Base-by-base conservation (phyloP, 2,797 vertebrate genomes). In the Catharus ustulatus region DNA sequence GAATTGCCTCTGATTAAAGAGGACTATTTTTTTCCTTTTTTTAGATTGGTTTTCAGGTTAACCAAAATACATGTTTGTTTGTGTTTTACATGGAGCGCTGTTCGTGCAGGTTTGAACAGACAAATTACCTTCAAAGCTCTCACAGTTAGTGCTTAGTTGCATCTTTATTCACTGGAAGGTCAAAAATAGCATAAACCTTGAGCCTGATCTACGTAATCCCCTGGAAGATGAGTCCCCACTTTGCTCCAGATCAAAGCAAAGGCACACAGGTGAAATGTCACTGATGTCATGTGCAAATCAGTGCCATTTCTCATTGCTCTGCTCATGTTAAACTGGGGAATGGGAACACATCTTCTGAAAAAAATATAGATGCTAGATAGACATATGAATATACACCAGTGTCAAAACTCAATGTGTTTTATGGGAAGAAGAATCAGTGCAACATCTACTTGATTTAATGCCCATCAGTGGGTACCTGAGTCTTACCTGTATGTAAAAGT, bases 161-260 rank as follows among this genome's bases (percentile, higher is more conserved):
- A 57, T 84, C 73, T 84, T 66, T 57, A 46, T 84, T 92, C 38
- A 26, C 77, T 1, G 1, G 42, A 69, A 90, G 57, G 73, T 76
- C 4, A 1, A 79, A 93, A 93, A 92, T 74, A 88, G 84, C 63
- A 61, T 84, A 93, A 91, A 90, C 76, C 73, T 93, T 80, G 76
- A 92, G 66, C 66, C 69, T 89, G 87, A 76, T 84, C 82, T 89
- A 7, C 1, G 0, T 91, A 96, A 89, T 94, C 89, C 74, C n/a
- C 73, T 89, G 10, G 10, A 84, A 94, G 82, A 73, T 84, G 67
- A 42, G 57, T 57, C 94, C 63, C 85, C 61, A 43, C 76, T 92
- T 82, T 32, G 43, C n/a, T 62, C 27, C 46, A 93, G 57, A 72
- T 94, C 63, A 58, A 51, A 92, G 48, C 15, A 19, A 71, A 93